Evolutionary conservation across 2,113 vertebrate genomes (phyloP), one percentile per base, ranked within the genome.

Genomic region (Pedetes capensis): DNA sequence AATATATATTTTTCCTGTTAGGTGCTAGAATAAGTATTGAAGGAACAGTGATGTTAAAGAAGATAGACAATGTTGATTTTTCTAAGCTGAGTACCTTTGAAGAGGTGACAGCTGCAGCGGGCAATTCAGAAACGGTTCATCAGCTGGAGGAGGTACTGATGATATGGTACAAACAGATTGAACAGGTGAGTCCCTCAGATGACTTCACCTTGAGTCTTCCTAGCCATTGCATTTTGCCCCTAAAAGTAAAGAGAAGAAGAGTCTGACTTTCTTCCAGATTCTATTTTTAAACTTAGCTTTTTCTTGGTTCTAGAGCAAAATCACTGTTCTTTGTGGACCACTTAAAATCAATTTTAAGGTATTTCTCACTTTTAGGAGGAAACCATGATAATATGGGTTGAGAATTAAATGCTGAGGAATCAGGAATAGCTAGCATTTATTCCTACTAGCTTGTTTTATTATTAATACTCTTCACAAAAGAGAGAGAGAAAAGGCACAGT

Each of bases 91-190:
- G 96, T 2, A 97, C 97, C 42, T 96, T 98, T 96, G 98, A 98
- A 39, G 98, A 98, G 71, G 96, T 99, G 78, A 97, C 98, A 91
- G 94, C 93, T 63, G 99, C 98, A 69, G 98, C 98, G 64, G 91
- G 96, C 80, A 98, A 98, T 95, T 78, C 94, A 16, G 98, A 99
- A 25, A 98, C 74, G 37, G 95, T 99, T 96, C 96, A 91, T 51
- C 98, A 98, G n/a, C 96, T 99, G 12, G 99, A 99, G 80, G 98
- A 99, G 16, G 96, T 98, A 74, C 96, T 99, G 92, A 98, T 97
- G 97, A 95, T 98, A 32, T 99, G 99, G 99, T 98, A 98, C 94
- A 99, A 97, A 71, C 98, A 99, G 98, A 99, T 99, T 14, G 98
- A 99, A 80, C 97, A 97, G 98, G 99, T 99, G 97, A 76, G 86